phyloP scores from a whole-genome alignment of 2,888 invertebrate species.

The Heteromurus nitidus region DNA sequence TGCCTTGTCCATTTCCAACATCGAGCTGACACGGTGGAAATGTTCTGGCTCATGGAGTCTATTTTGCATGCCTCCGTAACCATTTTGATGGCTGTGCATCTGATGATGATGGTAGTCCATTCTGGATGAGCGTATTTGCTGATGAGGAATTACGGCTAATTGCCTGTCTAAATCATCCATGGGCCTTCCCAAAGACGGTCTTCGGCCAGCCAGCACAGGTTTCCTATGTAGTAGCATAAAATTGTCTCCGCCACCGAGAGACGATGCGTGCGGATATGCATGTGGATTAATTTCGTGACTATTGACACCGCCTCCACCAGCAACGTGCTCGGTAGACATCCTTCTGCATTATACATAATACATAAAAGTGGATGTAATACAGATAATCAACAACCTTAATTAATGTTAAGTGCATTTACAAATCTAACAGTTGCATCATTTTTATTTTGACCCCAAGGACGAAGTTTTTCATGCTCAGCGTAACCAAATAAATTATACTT shows the following conservation, averaged over 20 bases:
- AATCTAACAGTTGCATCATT: neutral
- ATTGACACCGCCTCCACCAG: constrained; percentile 9
- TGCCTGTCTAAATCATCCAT: constrained; percentile 50
- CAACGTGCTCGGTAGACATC: constrained; percentile 50
- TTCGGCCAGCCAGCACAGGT: constrained; percentile 63
- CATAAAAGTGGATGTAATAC: neutral
- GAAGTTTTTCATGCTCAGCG: no score
- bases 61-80: constrained; percentile 39
- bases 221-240: constrained; percentile 62
- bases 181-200: constrained; percentile 47
- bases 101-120: constrained; percentile 48
- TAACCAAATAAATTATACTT: no score
- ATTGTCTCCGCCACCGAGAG: constrained; percentile 37
- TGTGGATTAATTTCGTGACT: constrained; percentile 47
- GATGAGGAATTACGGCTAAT: constrained; percentile 31
- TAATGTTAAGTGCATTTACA: neutral
- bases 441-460: no score
- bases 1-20: constrained; percentile 58
- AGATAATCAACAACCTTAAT: neutral
- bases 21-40: constrained; percentile 55
- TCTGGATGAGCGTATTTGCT: constrained; percentile 48
- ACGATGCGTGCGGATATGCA: constrained; percentile 37
- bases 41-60: constrained; percentile 38
- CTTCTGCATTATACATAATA: constrained; percentile 24
- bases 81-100: constrained; percentile 33